Base-by-base conservation (phyloP, 2,888 invertebrate species). In the Acleris cristana region DNA sequence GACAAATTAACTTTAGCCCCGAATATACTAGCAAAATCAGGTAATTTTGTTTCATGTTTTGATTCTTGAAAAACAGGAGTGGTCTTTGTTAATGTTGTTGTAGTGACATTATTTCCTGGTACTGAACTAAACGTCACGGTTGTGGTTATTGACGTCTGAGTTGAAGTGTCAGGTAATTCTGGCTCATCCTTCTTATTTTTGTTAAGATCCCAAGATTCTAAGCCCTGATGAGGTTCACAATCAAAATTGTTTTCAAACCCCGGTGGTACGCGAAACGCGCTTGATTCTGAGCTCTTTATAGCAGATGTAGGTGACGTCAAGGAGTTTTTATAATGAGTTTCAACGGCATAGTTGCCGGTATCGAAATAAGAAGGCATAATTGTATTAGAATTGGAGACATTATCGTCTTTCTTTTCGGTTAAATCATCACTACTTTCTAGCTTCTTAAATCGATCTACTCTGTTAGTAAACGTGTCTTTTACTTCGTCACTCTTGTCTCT, bases 281-380 rank as follows among this genome's bases (percentile, higher is more conserved):
- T 75, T 53, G 72, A 72, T 7, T 69, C 74, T 26, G 73, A 65
- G 45, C 71, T 70, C 14, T 72, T 73, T 14, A 73, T 64, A 12
- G 67, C 69, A 16, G 69, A 65, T 7, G 80, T 65, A 0, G 85
- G 82, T 14, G 85, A 84, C 3, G 78, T 79, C 1, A 86, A 68
- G 0, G 86, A 85, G 49, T 91, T 91, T 61, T 76, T 83, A 52
- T 86, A 90, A 72, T 92, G 87, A 44, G 86, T 84, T 58, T 92
- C 92, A 14, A 81, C 92, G 0, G 92, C 92, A 71, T 88, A 92
- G 65, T 92, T 92, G 2, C 92, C 92, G 0, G 92, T 92, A 64
- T 92, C 92, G 44, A 92, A 92, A 72, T 92, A 92, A 1, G 92
- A 92, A 6, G 89, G 86, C 73, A 91, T 87, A 7, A 83, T 81